Evolutionary conservation across 2,888 invertebrate species (phyloP), one percentile per base, ranked within the genome.

Genomic region (Aricia artaxerxes): DNA sequence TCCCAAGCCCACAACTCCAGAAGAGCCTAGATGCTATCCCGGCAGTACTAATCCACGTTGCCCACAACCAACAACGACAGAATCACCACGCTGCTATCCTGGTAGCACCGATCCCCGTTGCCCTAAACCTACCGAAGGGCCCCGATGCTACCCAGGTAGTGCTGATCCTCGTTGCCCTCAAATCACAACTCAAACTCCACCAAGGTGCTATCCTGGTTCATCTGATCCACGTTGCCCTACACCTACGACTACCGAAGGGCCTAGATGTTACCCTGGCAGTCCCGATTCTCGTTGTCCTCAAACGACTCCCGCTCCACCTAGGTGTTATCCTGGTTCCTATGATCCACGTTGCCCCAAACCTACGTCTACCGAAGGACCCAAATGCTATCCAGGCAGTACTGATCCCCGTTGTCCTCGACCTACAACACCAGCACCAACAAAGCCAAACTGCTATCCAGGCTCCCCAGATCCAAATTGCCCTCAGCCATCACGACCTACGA

Each of bases 401-500:
- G 82, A 82, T 38, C 82, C 84, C 0, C 78, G 84, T 0, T 87
- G 87, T 49, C 86, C 87, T 0, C 61, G 57, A 35, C 82, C 81
- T 6, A 78, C 81, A 1, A 81, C 80, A 4, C 82, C 83, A 0
- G 81, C 79, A 0, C 79, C 81, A 6, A 16, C 60, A 16, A 60
- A n/a, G n/a, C 84, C 83, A 4, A 80, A 79, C 0, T 86, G 87
- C 49, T 86, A 81, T 79, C 87, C 88, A 44, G 90, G 88, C 49
- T 87, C 87, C 13, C 85, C 84, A 16, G 92, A 94, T 83, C 89
- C 90, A 0, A 84, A 90, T 6, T 91, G 91, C 80, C 87, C 87
- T 40, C 82, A 82, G 73, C 82, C 83, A 0, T 60, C 60, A 3
- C 9, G 49, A 4, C 61, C 61, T 61, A 83, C 84, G 1, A 83